Evolutionary conservation across 2,888 invertebrate species (phyloP), one percentile per base, ranked within the genome.

Genomic region (Oxyscelio sp.): DNA sequence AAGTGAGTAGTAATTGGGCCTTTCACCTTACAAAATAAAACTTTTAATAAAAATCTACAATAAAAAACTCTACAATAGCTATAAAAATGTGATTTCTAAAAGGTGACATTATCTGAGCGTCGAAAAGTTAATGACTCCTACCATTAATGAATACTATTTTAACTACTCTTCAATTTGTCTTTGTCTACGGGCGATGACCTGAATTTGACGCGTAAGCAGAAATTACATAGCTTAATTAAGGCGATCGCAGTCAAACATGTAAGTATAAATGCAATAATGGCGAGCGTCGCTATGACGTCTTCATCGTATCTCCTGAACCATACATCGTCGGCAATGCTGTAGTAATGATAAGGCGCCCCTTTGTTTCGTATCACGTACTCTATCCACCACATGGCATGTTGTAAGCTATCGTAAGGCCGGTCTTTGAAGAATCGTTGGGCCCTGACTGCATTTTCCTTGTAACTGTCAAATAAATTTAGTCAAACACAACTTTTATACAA

Each of bases 331-430:
- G 68, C 78, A 17, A 85, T 66, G 59, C 68, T 85, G 8, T 65
- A 88, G 15, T 75, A 58, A 56, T 89, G 78, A 74, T 89, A 86
- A 38, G 73, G 78, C 1, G 87, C 77, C 3, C 90, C 89, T 75
- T 87, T 88, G 68, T 90, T 87, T 52, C 89, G 87, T 70, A 90
- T 90, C 11, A 89, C 87, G 63, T 82, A 88, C 34, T 92, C 91
- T 3, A 86, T 87, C 91, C 90, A 90, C 89, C 86, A 90, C 6
- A 87, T 56, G 4, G 88, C 85, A 11, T 83, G 27, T 5, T 90
- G 74, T 54, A 89, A 24, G 8, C 85, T 82, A 22, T 88, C 71
- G 24, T 78, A 54, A 4, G 88, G 87, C 66, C 58, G 66, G 31
- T 90, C 89, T 8, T 38, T 45, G 34, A 86, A 82, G 22, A 87